Percentiles rank a stretch among this genome's conserved stretches.
Evolutionary conservation across 2,797 vertebrate species (phyloP).

Genomic region (Tangara arthus): DNA sequence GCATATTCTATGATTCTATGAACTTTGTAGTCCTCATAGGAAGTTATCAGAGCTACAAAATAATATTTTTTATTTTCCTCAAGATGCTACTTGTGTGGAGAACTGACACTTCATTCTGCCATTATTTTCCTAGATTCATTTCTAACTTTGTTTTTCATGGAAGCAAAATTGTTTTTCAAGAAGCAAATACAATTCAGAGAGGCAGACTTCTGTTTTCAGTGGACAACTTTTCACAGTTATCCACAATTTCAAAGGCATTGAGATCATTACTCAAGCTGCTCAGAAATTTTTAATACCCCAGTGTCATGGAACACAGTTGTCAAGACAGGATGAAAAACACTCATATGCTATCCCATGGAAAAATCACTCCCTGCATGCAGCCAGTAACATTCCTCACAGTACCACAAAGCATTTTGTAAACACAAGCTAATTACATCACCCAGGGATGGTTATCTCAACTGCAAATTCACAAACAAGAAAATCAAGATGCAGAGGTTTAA

Average conservation of each 20-base stretch:
- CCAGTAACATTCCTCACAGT: not conserved
- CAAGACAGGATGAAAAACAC: not conserved
- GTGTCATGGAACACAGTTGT: not conserved
- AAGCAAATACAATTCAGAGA: not conserved
- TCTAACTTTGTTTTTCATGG: not conserved
- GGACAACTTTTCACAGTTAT: not conserved
- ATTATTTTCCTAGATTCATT: not conserved
- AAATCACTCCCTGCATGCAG: not conserved
- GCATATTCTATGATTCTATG: not conserved
- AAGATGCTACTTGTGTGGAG: not conserved
- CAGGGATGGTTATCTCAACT: not conserved
- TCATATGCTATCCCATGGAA: not conserved
- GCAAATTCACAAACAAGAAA: not conserved
- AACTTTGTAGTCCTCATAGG: not conserved
- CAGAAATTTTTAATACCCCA: not conserved
- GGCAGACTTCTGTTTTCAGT: not conserved
- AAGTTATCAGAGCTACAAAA: not conserved
- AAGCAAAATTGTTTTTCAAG: slow-evolving; percentile 15
- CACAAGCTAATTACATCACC: not conserved
- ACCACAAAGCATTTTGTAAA: not conserved
- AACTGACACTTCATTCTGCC: not conserved
- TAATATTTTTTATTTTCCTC: not conserved
- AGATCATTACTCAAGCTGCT: not conserved
- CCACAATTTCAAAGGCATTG: not conserved
- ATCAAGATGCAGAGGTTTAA: not conserved